Base-by-base conservation (phyloP, 2,888 invertebrate genomes). In the Tuta absoluta region DNA sequence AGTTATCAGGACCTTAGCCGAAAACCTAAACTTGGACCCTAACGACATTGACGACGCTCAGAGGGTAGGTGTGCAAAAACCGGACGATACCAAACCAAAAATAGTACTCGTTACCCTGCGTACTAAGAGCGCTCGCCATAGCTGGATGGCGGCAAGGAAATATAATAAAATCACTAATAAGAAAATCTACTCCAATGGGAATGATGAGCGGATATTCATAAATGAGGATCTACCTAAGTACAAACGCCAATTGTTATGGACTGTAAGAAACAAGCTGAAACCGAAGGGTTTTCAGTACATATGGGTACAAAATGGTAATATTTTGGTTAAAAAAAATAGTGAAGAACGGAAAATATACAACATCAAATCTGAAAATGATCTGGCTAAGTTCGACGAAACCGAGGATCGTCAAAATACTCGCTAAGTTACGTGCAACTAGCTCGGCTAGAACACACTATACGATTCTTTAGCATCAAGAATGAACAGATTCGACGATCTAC, bases 301-400 rank as follows among this genome's bases (percentile, higher is more conserved):
- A 4, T 62, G 62, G 62, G 37, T 62, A 1, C 49, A 62, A 37
- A 62, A 62, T n/a, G n/a, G 12, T 12, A 49, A 51, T 37, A 62
- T 51, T 23, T 37, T 62, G 21, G 51, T 62, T 8, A 62, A 51
- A 17, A 62, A 62, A 41, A 62, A 51, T 19, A 41, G 17, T 12
- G 41, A 59, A 0, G 51, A 62, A 21, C 49, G 19, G 0, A 62
- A 51, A 37, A 51, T 49, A 3, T 24, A 62, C 10, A 49, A 33
- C n/a, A 51, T 62, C 14, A 28, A 33, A 51, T 21, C 49, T 5
- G 37, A 41, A 21, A 51, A 33, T 33, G 17, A 45, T 19, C 28
- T 61, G 12, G 17, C n/a, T 1, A 48, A 48, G 24, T 61, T 37
- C 12, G 28, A 61, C 33, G 10, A 8, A 33, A 33, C 33, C 33